Evolutionary conservation across 2,113 vertebrate species (phyloP).

Genomic region (Acinonyx jubatus): DNA sequence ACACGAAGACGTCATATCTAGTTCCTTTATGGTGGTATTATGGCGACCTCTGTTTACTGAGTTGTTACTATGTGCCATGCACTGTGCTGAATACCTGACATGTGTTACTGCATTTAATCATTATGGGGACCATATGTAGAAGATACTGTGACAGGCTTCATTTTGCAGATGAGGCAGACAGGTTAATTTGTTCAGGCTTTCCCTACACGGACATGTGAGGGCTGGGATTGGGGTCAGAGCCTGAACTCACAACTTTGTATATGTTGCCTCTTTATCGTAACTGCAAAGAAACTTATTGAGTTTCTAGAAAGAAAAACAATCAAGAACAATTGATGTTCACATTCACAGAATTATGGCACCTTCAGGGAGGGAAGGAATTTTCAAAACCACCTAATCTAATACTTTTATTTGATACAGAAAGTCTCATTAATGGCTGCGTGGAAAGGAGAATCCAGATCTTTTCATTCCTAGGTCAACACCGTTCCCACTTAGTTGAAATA

Average conservation of each 20-base stretch:
- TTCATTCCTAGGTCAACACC: not conserved
- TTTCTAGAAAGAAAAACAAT: not conserved
- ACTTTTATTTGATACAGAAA: not conserved
- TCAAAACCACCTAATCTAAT: not conserved
- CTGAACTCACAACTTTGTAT: not conserved
- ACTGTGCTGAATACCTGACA: not conserved
- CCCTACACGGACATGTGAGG: not conserved
- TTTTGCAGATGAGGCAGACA: not conserved
- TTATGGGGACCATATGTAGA: not conserved
- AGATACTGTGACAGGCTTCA: not conserved
- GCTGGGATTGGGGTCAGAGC: not conserved
- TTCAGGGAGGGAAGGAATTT: not conserved
- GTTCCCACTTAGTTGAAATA: not conserved
- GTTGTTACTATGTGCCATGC: not conserved
- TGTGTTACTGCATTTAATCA: not conserved
- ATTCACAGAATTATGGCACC: not conserved
- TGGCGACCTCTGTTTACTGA: not conserved
- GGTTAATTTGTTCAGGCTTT: not conserved
- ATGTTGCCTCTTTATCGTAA: not conserved
- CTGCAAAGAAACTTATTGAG: not conserved
- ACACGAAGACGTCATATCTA: not conserved
- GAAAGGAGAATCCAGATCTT: not conserved
- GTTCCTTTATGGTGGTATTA: not conserved
- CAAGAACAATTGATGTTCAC: not conserved
- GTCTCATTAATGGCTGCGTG: not conserved